These are phyloP conservation scores for Chaetodon trifasciatus DNA, from an alignment of 2,797 vertebrate species.

Conservation along the genomic window DNA sequence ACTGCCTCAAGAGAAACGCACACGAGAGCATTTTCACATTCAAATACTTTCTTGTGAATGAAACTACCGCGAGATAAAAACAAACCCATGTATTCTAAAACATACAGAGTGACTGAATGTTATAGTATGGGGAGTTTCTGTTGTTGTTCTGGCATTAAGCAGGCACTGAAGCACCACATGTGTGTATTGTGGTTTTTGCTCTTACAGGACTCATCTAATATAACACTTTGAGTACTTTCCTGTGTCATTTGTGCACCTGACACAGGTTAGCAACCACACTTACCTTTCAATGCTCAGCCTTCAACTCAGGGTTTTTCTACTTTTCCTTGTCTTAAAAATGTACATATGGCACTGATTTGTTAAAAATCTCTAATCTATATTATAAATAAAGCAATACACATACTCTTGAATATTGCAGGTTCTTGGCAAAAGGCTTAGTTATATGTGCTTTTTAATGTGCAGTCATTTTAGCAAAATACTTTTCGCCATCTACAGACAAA, in stretches of 20 bases:
- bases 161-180: conserved; percentile 69
- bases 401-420: conserved; percentile 67
- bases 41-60: conserved; percentile 29
- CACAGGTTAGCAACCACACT: conserved; percentile 7
- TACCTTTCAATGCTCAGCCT: conserved; percentile 15
- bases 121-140: conserved; percentile 12
- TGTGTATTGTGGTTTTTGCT: conserved; percentile 43
- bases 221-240: conserved; percentile 9
- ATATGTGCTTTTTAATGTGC: conserved; percentile 83
- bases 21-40: conserved; percentile 45
- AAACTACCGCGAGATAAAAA: conserved; percentile 19
- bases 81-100: conserved; percentile 15
- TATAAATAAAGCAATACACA: conserved; percentile 66
- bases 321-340: conserved; percentile 46
- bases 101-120: neutral
- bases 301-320: conserved; percentile 20
- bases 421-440: conserved; percentile 77
- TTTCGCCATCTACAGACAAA: conserved; percentile 58
- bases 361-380: conserved; percentile 55
- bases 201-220: conserved; percentile 14
- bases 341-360: conserved; percentile 66
- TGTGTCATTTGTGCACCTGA: conserved; percentile 19
- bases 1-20: conserved; percentile 26
- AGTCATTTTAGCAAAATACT: conserved; percentile 71
- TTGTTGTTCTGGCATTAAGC: conserved; percentile 51